Percentiles rank a stretch among this genome's conserved stretches.
Evolutionary conservation across 1,140 invertebrate genomes (phyloP).

Genomic region (Monomorium pharaonis): DNA sequence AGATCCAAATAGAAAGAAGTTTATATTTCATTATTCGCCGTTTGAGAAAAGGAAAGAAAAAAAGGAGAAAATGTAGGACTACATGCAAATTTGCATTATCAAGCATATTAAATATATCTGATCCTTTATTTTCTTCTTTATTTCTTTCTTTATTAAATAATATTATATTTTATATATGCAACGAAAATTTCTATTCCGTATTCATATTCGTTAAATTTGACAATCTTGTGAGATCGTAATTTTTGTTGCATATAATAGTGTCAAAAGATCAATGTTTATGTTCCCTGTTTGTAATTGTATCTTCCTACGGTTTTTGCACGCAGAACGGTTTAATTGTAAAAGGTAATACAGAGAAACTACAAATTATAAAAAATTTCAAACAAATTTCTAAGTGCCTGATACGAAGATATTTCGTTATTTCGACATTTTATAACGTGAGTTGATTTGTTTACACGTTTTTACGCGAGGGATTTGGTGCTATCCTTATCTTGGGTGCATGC

Average conservation of each 20-base stretch:
- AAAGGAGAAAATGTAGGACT: neutral
- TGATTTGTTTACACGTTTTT: neutral
- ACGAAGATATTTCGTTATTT: neutral
- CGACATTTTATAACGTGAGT: neutral
- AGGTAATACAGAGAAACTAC: neutral
- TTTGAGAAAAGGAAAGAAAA: conserved; percentile 21
- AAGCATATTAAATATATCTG: neutral
- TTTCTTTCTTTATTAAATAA: conserved; percentile 2
- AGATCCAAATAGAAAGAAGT: conserved; percentile 12
- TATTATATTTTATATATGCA: conserved; percentile 20
- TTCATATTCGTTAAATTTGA: conserved; percentile 14
- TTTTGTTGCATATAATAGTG: neutral
- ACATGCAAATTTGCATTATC: neutral
- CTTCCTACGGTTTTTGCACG: neutral
- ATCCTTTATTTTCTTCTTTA: neutral
- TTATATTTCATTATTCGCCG: conserved; percentile 61
- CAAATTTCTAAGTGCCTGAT: neutral
- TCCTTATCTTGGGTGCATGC: conserved; percentile 3
- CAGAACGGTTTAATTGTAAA: neutral
- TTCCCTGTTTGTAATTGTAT: neutral
- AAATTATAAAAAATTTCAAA: neutral
- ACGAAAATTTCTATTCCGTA: conserved; percentile 25
- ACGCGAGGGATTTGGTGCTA: neutral
- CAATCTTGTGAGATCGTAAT: conserved; percentile 24
- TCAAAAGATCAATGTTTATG: neutral